phyloP scores from a whole-genome alignment of 1,140 invertebrate species.

The Danaus melanippus region DNA sequence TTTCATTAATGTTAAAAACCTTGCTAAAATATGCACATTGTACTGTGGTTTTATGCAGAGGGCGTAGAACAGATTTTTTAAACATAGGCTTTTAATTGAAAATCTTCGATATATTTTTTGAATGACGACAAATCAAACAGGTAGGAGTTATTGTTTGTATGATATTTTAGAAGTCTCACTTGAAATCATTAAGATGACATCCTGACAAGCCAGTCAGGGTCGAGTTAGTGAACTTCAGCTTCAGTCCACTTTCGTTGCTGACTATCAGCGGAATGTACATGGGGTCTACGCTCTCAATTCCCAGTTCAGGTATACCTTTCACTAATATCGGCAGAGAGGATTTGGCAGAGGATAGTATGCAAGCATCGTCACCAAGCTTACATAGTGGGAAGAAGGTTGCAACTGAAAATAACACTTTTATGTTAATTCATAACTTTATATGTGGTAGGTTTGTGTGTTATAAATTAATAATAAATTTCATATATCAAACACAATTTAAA shows the following conservation, averaged over 20 bases:
- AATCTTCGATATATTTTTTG: no score
- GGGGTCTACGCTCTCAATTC: constrained; percentile 42
- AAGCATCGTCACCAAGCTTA: constrained; percentile 33
- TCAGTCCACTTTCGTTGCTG: constrained; percentile 33
- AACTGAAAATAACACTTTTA: constrained; percentile 17
- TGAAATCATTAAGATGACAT: constrained; percentile 33
- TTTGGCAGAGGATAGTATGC: constrained; percentile 33
- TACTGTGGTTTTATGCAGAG: no score
- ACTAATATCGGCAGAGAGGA: constrained; percentile 34
- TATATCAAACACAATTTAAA: no score
- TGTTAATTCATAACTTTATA: no score
- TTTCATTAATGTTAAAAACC: no score
- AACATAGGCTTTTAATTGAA: no score
- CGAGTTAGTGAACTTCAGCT: constrained; percentile 42
- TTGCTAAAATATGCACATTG: no score
- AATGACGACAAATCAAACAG: no score
- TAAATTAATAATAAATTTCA: no score
- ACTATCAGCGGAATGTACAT: constrained; percentile 32
- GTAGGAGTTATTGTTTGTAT: no score
- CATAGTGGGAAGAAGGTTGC: constrained; percentile 50
- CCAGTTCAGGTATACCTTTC: constrained; percentile 36
- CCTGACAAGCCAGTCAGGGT: constrained; percentile 39
- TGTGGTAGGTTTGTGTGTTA: no score
- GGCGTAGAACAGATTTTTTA: no score
- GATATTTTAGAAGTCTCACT: constrained; percentile 28